Base-by-base conservation (phyloP, 1,140 invertebrate species). In the Ips typographus region DNA sequence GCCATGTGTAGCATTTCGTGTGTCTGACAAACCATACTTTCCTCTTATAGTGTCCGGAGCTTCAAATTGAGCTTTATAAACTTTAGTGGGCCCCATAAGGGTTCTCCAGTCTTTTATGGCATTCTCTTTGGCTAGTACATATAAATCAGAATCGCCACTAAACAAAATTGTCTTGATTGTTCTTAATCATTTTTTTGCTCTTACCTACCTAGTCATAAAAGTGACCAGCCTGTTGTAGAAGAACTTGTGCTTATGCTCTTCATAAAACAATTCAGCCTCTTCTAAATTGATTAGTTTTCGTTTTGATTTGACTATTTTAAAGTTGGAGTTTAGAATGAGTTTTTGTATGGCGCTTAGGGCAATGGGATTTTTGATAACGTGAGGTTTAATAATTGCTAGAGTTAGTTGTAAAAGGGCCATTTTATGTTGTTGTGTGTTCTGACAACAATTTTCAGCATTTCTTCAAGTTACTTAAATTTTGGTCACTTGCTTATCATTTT, bases 1-100 rank as follows among this genome's bases (percentile, higher is more conserved):
- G 42, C 94, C 94, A 83, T 97, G 94, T 56, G 90, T 88, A 36
- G 91, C 93, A 85, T 98, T 98, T 78, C 94, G 89, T 0, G 95
- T 96, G 80, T 97, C 94, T 1, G 94, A 93, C 2, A 96, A 79
- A 1, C 95, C 95, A 85, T 89, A 96, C 74, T 85, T 82, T 1
- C 91, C 93, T 74, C 95, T 83, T 64, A 97, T 88, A 70, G 87
- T 88, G 61, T 90, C 76, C 2, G 94, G 94, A 55, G 89, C 85
- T 74, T 86, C 87, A 79, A 89, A 93, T 66, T 94, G 88, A 22
- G 92, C 88, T 77, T 89, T 88, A 77, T 85, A 92, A 0, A 90
- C 90, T 84, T 94, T 95, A 0, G 94, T 97, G 1, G 94, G 94
- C 0, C 95, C 95, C 84, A 97, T 88, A 38, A 96, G 77, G 65